Evolutionary conservation across 2,113 vertebrate genomes (phyloP).

Genomic region (Ammodytes dubius): DNA sequence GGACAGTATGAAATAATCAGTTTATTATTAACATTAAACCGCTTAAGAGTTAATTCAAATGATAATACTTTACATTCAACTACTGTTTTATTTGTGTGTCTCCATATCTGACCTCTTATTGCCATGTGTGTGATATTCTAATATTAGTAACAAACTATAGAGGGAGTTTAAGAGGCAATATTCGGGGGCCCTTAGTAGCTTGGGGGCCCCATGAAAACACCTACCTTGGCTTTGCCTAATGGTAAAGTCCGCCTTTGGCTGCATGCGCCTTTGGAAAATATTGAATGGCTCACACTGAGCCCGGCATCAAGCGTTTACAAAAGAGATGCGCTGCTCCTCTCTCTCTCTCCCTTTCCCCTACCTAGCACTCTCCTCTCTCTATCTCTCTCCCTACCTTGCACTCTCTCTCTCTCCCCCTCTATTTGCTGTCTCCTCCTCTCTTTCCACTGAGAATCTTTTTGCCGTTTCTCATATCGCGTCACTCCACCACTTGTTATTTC

Average conservation of each 20-base stretch:
- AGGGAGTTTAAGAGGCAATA: too few species aligned
- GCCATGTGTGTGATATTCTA: too few species aligned
- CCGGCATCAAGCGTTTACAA: slow-evolving; percentile 52
- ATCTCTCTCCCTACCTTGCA: slow-evolving; percentile 57
- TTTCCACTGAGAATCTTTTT: slow-evolving; percentile 71
- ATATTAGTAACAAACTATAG: too few species aligned
- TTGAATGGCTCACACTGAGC: slow-evolving; percentile 37
- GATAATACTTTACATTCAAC: too few species aligned
- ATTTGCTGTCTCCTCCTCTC: slow-evolving; percentile 81
- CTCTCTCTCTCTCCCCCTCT: slow-evolving; percentile 8
- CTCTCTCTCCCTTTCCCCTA: slow-evolving; percentile 61
- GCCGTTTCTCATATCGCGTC: slow-evolving; percentile 33
- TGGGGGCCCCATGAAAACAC: too few species aligned
- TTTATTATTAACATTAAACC: too few species aligned
- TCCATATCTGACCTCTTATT: too few species aligned
- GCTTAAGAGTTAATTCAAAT: too few species aligned
- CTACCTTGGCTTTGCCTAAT: too few species aligned
- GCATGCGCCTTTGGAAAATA: slow-evolving; percentile 18
- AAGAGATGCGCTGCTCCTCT: slow-evolving; percentile 30
- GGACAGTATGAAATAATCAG: too few species aligned
- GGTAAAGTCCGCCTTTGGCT: not conserved
- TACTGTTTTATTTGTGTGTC: too few species aligned
- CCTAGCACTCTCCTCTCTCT: slow-evolving; percentile 24
- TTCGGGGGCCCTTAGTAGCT: too few species aligned
- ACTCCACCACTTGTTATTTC: slow-evolving; percentile 59